Evolutionary conservation across 1,140 invertebrate genomes (phyloP).

Genomic region (Drepana arcuata): DNA sequence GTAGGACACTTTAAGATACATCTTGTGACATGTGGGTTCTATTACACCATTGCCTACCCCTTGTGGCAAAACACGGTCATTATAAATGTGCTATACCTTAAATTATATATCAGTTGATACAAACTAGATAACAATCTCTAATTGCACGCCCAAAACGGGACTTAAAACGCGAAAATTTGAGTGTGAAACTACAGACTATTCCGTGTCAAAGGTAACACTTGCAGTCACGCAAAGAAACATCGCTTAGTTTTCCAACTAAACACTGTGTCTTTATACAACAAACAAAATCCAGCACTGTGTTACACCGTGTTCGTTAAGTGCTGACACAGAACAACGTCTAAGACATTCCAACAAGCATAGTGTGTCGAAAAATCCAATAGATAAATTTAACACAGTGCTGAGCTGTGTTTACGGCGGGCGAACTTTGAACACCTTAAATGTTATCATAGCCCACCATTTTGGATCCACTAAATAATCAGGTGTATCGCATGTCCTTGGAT

Average conservation of each 20-base stretch:
- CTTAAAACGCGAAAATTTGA: slow-evolving; percentile 36
- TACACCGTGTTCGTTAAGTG: not conserved
- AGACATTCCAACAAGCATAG: too few species aligned
- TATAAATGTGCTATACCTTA: too few species aligned
- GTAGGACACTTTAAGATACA: too few species aligned
- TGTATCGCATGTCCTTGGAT: slow-evolving; percentile 18
- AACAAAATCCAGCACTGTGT: slow-evolving; percentile 2
- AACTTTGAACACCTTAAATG: slow-evolving; percentile 8
- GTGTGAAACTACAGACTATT: slow-evolving; percentile 39
- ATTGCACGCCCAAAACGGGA: slow-evolving; percentile 43
- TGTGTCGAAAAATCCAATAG: too few species aligned
- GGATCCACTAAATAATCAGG: slow-evolving; percentile 9
- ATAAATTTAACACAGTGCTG: too few species aligned
- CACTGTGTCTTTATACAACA: slow-evolving; percentile 9
- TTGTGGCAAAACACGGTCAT: too few species aligned
- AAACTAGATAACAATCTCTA: slow-evolving; percentile 40
- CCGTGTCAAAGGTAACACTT: slow-evolving; percentile 33
- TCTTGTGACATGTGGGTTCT: too few species aligned
- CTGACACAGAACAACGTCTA: too few species aligned
- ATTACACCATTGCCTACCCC: too few species aligned
- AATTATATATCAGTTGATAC: slow-evolving; percentile 5
- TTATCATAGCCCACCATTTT: slow-evolving; percentile 13
- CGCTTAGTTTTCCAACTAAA: slow-evolving; percentile 14
- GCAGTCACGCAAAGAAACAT: slow-evolving; percentile 28
- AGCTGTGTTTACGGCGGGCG: slow-evolving; percentile 1